These are phyloP conservation scores for Taenaris catops DNA, from an alignment of 2,888 invertebrate species.

Conservation along the genomic window DNA sequence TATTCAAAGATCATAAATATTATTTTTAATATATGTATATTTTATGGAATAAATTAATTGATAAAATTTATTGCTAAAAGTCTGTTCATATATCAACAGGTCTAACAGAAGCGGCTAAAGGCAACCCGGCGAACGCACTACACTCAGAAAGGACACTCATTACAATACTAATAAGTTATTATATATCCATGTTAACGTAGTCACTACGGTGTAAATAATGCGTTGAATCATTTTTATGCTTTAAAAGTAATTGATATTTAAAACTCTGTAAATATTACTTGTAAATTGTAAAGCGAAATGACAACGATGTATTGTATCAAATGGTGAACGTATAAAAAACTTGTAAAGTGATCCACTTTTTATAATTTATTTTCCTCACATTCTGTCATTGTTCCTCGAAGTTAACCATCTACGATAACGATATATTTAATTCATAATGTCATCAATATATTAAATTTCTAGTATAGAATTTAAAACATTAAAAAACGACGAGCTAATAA, in stretches of 20 bases:
- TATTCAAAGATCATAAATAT: too few relatives aligned
- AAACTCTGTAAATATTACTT: constrained; percentile 55
- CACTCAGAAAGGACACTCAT: constrained; percentile 40
- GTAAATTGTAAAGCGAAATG: constrained; percentile 53
- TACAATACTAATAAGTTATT: constrained; percentile 38
- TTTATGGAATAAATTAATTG: too few relatives aligned
- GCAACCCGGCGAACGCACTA: constrained; percentile 35
- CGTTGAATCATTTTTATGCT: constrained; percentile 32
- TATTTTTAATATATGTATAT: too few relatives aligned
- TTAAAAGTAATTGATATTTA: constrained; percentile 24
- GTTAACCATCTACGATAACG: too few relatives aligned
- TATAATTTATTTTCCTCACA: too few relatives aligned
- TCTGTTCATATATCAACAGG: too few relatives aligned
- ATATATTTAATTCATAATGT: too few relatives aligned
- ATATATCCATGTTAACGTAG: constrained; percentile 53
- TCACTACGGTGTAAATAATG: constrained; percentile 37
- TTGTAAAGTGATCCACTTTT: constrained; percentile 25
- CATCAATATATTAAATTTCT: too few relatives aligned
- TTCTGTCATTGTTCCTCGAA: too few relatives aligned
- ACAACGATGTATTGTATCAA: constrained; percentile 39
- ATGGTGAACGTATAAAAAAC: not conserved
- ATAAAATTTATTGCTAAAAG: too few relatives aligned
- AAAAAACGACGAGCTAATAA: too few relatives aligned
- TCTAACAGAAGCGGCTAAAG: constrained; percentile 67
- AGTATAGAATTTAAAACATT: too few relatives aligned